phyloP scores from a whole-genome alignment of 2,888 invertebrate species.

The Cenopis cana region DNA sequence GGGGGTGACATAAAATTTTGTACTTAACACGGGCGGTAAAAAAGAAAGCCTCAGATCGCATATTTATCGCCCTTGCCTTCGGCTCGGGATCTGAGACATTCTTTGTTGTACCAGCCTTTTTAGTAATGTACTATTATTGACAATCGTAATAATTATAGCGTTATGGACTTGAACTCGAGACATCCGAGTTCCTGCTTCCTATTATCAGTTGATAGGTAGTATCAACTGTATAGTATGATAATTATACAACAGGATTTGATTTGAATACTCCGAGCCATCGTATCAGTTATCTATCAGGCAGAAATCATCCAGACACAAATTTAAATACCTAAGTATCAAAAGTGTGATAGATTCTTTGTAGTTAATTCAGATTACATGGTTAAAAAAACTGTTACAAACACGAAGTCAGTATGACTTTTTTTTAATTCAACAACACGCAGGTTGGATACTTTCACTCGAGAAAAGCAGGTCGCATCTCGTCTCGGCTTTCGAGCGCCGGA shows the following conservation, averaged over 20 bases:
- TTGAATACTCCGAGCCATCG: too few species aligned
- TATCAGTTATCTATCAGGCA: not conserved
- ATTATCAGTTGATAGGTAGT: not conserved
- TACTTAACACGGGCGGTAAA: too few species aligned
- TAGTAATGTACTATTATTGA: too few species aligned
- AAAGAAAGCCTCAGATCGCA: too few species aligned
- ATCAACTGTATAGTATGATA: not conserved
- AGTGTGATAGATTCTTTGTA: not conserved
- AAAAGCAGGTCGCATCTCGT: slow-evolving; percentile 70
- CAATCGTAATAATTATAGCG: too few species aligned
- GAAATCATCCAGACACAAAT: not conserved
- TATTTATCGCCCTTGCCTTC: too few species aligned
- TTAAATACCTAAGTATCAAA: not conserved
- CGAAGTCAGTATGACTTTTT: slow-evolving; percentile 19
- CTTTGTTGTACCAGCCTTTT: too few species aligned
- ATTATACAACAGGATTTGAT: too few species aligned
- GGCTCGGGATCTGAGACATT: too few species aligned
- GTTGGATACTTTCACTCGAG: slow-evolving; percentile 69
- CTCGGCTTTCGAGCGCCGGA: slow-evolving; percentile 65
- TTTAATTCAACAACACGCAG: slow-evolving; percentile 34
- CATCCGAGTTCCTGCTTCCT: too few species aligned
- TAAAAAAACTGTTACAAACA: slow-evolving; percentile 22
- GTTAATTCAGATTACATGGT: not conserved
- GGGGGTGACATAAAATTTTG: too few species aligned
- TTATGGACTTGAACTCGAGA: too few species aligned